Conservation (phyloP, 2,113 vertebrate genomes). For the Grallaria varia region DNA sequence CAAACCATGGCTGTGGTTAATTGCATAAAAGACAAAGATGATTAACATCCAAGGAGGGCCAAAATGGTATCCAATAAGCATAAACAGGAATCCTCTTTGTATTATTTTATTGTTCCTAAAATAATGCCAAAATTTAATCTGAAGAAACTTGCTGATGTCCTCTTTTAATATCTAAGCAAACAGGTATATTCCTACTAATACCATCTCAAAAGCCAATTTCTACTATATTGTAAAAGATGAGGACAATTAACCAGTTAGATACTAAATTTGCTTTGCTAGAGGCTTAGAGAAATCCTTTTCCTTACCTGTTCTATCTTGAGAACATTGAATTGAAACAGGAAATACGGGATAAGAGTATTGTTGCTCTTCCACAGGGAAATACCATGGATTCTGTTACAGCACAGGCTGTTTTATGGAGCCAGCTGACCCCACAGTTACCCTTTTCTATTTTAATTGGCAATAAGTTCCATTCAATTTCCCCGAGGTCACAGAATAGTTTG, state of each 20-base stretch:
- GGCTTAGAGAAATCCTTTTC: constrained; percentile 14
- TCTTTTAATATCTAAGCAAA: neutral
- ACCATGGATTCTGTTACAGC: too few relatives aligned
- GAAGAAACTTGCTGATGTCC: neutral
- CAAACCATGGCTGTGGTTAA: neutral
- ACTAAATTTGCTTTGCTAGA: neutral
- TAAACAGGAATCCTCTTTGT: neutral
- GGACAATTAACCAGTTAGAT: neutral
- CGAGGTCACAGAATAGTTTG: too few relatives aligned
- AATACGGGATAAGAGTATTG: neutral
- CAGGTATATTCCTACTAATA: neutral
- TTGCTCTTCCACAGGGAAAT: neutral
- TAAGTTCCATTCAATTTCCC: too few relatives aligned
- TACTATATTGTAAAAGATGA: neutral
- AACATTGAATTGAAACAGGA: neutral
- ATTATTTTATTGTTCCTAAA: neutral
- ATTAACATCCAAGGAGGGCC: neutral
- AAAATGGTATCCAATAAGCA: neutral
- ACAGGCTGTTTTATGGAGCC: too few relatives aligned
- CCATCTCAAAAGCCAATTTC: neutral
- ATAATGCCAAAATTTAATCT: neutral
- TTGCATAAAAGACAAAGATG: neutral
- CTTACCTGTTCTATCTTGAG: neutral
- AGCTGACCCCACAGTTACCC: too few relatives aligned
- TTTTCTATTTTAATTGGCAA: too few relatives aligned